Percentiles rank a stretch among this genome's conserved stretches.
Conservation (phyloP, 2,113 vertebrate genomes). For the Pelobates fuscus region DNA sequence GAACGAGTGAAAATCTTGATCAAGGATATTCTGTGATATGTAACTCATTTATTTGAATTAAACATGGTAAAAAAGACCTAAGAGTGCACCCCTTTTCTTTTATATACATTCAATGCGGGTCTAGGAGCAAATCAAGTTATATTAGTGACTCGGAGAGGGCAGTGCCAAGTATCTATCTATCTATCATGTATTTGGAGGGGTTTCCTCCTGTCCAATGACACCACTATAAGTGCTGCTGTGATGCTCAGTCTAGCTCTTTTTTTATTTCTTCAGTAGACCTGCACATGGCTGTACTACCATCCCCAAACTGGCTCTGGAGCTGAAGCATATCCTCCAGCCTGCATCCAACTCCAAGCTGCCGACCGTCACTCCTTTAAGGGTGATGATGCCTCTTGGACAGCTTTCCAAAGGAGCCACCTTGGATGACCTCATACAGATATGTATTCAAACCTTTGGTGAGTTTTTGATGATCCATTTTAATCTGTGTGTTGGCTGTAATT, state of each 20-base stretch:
- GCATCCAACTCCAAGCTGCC: conserved; percentile 70
- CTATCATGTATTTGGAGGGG: too few species aligned
- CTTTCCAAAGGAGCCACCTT: conserved; percentile 87
- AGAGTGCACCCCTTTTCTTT: too few species aligned
- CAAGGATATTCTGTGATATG: too few species aligned
- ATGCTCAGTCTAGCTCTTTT: conserved; percentile 27
- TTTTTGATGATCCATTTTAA: conserved; percentile 21
- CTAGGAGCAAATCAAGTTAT: too few species aligned
- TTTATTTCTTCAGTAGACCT: conserved; percentile 70
- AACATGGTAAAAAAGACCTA: too few species aligned
- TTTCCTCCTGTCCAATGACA: too few species aligned
- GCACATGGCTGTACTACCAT: conserved; percentile 74
- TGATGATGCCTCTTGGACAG: conserved; percentile 81
- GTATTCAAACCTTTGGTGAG: conserved; percentile 92
- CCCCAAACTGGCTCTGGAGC: conserved; percentile 75
- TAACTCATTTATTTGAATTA: too few species aligned
- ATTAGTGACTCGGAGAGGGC: too few species aligned
- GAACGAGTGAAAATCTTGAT: too few species aligned
- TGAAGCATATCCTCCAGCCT: conserved; percentile 65
- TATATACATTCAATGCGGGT: too few species aligned
- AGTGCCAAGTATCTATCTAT: too few species aligned
- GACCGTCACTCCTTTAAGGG: conserved; percentile 69
- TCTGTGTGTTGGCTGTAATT: too few species aligned
- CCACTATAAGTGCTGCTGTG: background rate
- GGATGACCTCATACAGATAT: conserved; percentile 91